Evolutionary conservation across 2,888 invertebrate species (phyloP).

Genomic region (Spialia ferax): DNA sequence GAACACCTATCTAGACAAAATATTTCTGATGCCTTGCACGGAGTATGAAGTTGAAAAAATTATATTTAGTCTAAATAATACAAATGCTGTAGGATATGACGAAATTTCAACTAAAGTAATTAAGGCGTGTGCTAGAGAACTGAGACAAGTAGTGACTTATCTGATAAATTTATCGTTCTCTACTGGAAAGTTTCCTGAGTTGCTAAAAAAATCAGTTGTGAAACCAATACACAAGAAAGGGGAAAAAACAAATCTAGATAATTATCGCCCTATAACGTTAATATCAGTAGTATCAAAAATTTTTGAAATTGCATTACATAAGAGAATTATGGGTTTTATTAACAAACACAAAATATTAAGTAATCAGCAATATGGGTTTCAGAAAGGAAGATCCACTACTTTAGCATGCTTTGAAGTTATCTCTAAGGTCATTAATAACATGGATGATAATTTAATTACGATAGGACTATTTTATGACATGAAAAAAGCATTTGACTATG

Average conservation of each 20-base stretch:
- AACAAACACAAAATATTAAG: constrained; percentile 15
- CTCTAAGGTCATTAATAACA: background rate
- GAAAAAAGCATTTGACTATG: constrained; percentile 40
- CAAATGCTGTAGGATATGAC: constrained; percentile 14
- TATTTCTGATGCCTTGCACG: background rate
- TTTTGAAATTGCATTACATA: constrained; percentile 18
- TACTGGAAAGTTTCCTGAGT: constrained; percentile 1
- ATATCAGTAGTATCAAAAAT: constrained; percentile 7
- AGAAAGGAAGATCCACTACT: constrained; percentile 22
- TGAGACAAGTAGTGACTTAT: constrained; percentile 3
- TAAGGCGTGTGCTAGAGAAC: background rate
- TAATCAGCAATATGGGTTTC: constrained; percentile 32
- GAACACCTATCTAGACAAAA: no score
- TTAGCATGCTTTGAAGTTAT: constrained; percentile 30
- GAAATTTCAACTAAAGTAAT: constrained; percentile 12
- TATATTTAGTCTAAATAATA: background rate
- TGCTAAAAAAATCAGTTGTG: constrained; percentile 8
- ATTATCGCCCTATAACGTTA: constrained; percentile 7
- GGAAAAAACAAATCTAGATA: constrained; percentile 3
- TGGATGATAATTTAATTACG: constrained; percentile 19
- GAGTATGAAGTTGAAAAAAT: background rate
- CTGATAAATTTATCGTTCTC: constrained; percentile 17
- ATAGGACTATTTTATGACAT: constrained; percentile 32
- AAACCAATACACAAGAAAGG: constrained; percentile 12
- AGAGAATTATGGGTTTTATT: constrained; percentile 4